Evolutionary conservation across 2,888 invertebrate genomes (phyloP).

Genomic region (Agriopis aurantiaria): DNA sequence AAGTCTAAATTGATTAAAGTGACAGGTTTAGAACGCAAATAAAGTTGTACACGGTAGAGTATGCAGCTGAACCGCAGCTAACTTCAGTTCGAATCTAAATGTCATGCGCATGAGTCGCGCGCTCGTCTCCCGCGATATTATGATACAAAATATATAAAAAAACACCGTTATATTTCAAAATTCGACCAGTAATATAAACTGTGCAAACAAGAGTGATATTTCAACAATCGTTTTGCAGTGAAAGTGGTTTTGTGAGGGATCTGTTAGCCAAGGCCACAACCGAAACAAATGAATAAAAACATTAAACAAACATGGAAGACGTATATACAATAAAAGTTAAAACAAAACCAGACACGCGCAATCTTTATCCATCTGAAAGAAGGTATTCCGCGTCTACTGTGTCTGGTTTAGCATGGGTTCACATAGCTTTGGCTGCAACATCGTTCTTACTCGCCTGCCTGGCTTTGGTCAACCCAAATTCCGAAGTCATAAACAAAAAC

Average conservation of each 20-base stretch:
- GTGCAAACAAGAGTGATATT: slow-evolving; percentile 21
- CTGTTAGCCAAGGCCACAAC: slow-evolving; percentile 38
- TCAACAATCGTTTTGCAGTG: slow-evolving; percentile 19
- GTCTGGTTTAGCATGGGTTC: slow-evolving; percentile 88
- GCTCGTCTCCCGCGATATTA: slow-evolving; percentile 24
- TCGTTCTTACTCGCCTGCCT: slow-evolving; percentile 86
- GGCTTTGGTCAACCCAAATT: slow-evolving; percentile 74
- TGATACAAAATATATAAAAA: slow-evolving; percentile 34
- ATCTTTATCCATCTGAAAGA: slow-evolving; percentile 88
- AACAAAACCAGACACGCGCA: slow-evolving; percentile 86
- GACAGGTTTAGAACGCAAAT: slow-evolving; percentile 9
- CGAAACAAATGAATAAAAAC: slow-evolving; percentile 36
- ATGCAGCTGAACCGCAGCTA: slow-evolving; percentile 32
- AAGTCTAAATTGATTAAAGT: background rate
- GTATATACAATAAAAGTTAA: slow-evolving; percentile 89
- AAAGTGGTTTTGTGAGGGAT: slow-evolving; percentile 21
- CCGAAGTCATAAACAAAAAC: slow-evolving; percentile 38
- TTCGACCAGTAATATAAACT: slow-evolving; percentile 33
- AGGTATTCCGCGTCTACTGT: slow-evolving; percentile 89
- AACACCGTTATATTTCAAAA: slow-evolving; percentile 43
- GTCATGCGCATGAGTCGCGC: slow-evolving; percentile 38
- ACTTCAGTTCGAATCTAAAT: slow-evolving; percentile 53
- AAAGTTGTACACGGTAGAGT: slow-evolving; percentile 6
- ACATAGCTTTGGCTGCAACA: slow-evolving; percentile 86
- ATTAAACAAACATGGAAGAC: slow-evolving; percentile 84